A percentile compares a stretch with the other conserved stretches of the same genome.
These are phyloP conservation scores for Saturnia japonica DNA, from an alignment of 2,888 invertebrate genomes.

Conservation along the genomic window DNA sequence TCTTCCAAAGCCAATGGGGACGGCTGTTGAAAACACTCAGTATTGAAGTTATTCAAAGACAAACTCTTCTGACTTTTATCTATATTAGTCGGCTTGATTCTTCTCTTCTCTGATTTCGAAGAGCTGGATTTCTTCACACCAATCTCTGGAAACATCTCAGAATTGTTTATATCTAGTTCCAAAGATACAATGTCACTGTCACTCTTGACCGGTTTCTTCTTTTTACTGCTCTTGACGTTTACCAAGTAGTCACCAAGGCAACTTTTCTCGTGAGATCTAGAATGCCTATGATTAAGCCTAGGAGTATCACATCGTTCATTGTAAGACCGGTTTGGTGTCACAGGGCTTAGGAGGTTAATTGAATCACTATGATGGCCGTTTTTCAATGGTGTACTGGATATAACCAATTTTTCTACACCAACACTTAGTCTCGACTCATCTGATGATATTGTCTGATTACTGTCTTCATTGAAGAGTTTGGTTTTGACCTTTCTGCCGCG, in stretches of 20 bases:
- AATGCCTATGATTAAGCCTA: conserved; percentile 55
- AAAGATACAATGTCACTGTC: conserved; percentile 53
- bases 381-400: conserved; percentile 71
- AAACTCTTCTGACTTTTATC: conserved; percentile 62
- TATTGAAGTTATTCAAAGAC: conserved; percentile 63
- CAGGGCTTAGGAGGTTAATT: conserved; percentile 57
- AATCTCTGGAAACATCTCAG: conserved; percentile 72
- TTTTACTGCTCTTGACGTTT: conserved; percentile 59
- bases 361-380: conserved; percentile 55
- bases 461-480: conserved; percentile 67
- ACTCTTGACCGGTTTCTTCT: conserved; percentile 50
- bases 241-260: conserved; percentile 67
- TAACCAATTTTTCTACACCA: conserved; percentile 53
- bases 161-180: conserved; percentile 65
- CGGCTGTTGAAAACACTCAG: conserved; percentile 62
- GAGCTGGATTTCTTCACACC: conserved; percentile 67
- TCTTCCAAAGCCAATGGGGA: conserved; percentile 59
- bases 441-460: conserved; percentile 55
- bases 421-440: conserved; percentile 62
- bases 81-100: conserved; percentile 81
- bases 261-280: conserved; percentile 64
- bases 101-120: conserved; percentile 55
- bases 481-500: conserved; percentile 68
- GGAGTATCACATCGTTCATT: conserved; percentile 72
- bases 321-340: conserved; percentile 55